Percentiles rank a stretch among this genome's conserved stretches.
These are phyloP conservation scores for Ochropleura plecta DNA, from an alignment of 2,888 invertebrate genomes.

Conservation along the genomic window DNA sequence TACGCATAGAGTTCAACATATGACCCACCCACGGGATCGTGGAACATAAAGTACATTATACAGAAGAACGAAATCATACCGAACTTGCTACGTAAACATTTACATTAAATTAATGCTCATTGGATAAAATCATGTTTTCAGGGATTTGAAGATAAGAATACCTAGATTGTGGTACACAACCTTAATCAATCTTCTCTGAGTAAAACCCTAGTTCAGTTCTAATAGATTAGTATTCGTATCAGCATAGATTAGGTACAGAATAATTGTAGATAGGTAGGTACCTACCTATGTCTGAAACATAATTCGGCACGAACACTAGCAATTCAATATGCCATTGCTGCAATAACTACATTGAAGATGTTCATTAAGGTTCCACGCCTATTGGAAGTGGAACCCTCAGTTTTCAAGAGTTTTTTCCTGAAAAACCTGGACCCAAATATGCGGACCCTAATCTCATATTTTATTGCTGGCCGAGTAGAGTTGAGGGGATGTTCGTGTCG, in stretches of 20 bases:
- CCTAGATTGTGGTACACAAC: too few relatives aligned
- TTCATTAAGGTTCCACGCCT: background rate
- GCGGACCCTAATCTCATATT: background rate
- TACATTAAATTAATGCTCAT: background rate
- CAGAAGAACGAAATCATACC: too few relatives aligned
- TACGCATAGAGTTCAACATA: too few relatives aligned
- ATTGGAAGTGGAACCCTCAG: background rate
- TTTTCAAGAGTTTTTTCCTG: background rate
- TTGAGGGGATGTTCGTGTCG: background rate
- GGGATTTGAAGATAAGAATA: background rate
- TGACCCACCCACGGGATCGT: too few relatives aligned
- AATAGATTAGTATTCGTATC: background rate
- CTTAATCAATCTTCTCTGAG: background rate
- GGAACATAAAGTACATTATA: background rate
- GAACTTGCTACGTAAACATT: too few relatives aligned
- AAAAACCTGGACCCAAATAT: background rate
- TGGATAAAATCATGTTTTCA: background rate
- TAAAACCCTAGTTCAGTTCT: background rate
- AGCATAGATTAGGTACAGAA: background rate
- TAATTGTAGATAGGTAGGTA: background rate
- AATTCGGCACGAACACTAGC: constrained; percentile 1
- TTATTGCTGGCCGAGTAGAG: background rate
- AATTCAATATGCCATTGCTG: background rate
- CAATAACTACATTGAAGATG: too few relatives aligned
- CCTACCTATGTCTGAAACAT: constrained; percentile 6